Evolutionary conservation across 2,888 invertebrate species (phyloP), one percentile per base, ranked within the genome.

Genomic region (Macrosiphum euphorbiae): DNA sequence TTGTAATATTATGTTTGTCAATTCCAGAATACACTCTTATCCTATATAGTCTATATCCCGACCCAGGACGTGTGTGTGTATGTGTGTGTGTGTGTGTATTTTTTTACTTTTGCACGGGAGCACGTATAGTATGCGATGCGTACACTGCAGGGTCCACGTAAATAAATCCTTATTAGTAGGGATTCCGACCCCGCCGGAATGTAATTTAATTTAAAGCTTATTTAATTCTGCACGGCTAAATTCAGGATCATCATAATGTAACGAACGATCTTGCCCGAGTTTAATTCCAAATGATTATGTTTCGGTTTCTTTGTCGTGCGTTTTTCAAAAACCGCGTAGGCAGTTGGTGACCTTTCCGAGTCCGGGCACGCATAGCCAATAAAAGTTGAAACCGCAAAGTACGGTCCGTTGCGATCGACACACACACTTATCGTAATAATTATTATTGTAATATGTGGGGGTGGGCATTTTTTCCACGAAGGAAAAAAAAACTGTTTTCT

Each of bases 171-270:
- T 58, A 88, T 88, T 88, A 58, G 88, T 41, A 55, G 55, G 55
- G 88, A 88, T 88, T 28, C 58, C 26, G 24, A 55, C 41, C 41
- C 88, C 13, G 88, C 28, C 7, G 13, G 44, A 88, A 88, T 41
- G 55, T 88, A 88, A 88, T 88, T 88, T 88, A 10, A 58, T 88
- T 58, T 88, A 41, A 58, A 88, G 88, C 88, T 88, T 88, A 58
- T 88, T 88, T 88, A 88, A 88, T 58, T 86, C 86, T 28, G 50
- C 7, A 47, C 47, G 28, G 86, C 86, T 44, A 44, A 86, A 50
- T 50, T 86, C 47, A 16, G 47, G 13, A 86, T 47, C 47, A 86
- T 47, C 47, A 28, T 86, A 86, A 47, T 28, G 47, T 47, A 47
- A 44, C 13, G 47, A 50, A 86, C 86, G 44, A 86, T 86, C 86